These are phyloP conservation scores for Pseudopodoces humilis DNA, from an alignment of 2,113 vertebrate species.

Conservation along the genomic window DNA sequence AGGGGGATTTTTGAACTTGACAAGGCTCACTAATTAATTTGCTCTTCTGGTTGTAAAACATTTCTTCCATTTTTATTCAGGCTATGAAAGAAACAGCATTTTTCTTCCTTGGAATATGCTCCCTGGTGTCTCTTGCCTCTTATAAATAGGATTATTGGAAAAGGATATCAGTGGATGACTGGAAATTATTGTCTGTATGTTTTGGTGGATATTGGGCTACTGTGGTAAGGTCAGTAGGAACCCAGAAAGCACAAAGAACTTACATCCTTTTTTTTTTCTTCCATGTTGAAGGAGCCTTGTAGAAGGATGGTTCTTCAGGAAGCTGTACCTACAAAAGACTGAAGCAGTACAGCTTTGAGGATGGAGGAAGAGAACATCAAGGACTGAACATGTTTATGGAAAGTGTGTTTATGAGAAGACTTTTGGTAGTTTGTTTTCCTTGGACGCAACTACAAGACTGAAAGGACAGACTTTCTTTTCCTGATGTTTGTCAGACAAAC, in stretches of 20 bases:
- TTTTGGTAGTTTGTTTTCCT: neutral
- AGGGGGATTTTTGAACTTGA: neutral
- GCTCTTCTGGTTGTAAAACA: neutral
- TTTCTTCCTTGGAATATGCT: neutral
- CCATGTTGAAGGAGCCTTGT: neutral
- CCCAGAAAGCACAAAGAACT: neutral
- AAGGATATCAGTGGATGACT: neutral
- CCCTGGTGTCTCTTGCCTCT: neutral
- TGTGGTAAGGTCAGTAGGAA: neutral
- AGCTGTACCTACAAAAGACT: neutral
- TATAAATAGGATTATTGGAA: neutral
- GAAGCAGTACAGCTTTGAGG: neutral
- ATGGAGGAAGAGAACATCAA: neutral
- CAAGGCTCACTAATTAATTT: constrained; percentile 33
- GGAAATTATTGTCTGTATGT: neutral
- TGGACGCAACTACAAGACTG: neutral
- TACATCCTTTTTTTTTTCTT: neutral
- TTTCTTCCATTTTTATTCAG: constrained; percentile 13
- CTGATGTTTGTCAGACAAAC: neutral
- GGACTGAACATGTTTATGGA: neutral
- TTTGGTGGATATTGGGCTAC: neutral
- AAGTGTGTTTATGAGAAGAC: neutral
- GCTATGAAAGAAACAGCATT: neutral
- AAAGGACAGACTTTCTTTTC: neutral
- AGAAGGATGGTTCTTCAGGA: neutral